Evolutionary conservation across 2,888 invertebrate genomes (phyloP).

Genomic region (Eurois occulta): DNA sequence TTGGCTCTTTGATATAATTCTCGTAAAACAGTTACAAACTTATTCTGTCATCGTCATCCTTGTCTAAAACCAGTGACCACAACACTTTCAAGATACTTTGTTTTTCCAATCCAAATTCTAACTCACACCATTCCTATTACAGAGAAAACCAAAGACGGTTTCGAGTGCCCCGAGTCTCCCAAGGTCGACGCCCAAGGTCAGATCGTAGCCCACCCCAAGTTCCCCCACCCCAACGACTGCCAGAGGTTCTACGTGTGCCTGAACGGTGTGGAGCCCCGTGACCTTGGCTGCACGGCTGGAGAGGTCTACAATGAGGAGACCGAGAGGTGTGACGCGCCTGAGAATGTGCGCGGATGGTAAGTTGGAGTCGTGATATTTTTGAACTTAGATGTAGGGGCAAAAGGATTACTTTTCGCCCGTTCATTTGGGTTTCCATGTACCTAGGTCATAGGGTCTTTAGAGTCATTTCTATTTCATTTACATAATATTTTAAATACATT

Average conservation of each 20-base stretch:
- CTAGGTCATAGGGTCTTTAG: not conserved
- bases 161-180: slow-evolving; percentile 94
- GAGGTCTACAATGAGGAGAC: slow-evolving; percentile 97
- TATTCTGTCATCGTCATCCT: not conserved
- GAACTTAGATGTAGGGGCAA: not conserved
- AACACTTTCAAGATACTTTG: not conserved
- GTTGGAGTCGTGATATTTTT: slow-evolving; percentile 69
- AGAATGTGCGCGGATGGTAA: slow-evolving; percentile 97
- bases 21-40: not conserved
- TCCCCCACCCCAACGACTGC: slow-evolving; percentile 96
- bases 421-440: not conserved
- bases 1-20: not conserved
- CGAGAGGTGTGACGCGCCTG: slow-evolving; percentile 96
- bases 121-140: slow-evolving; percentile 65
- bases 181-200: slow-evolving; percentile 93
- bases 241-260: slow-evolving; percentile 97
- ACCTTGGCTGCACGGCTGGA: slow-evolving; percentile 95
- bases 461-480: not conserved
- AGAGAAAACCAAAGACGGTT: slow-evolving; percentile 95
- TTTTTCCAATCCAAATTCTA: slow-evolving; percentile 3
- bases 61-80: not conserved
- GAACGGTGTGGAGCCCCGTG: slow-evolving; percentile 96
- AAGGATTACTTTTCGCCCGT: not conserved
- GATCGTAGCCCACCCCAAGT: slow-evolving; percentile 95
- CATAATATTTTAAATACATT: not conserved